Evolutionary conservation across 2,888 invertebrate genomes (phyloP).

Genomic region (Horisme vitalbata): DNA sequence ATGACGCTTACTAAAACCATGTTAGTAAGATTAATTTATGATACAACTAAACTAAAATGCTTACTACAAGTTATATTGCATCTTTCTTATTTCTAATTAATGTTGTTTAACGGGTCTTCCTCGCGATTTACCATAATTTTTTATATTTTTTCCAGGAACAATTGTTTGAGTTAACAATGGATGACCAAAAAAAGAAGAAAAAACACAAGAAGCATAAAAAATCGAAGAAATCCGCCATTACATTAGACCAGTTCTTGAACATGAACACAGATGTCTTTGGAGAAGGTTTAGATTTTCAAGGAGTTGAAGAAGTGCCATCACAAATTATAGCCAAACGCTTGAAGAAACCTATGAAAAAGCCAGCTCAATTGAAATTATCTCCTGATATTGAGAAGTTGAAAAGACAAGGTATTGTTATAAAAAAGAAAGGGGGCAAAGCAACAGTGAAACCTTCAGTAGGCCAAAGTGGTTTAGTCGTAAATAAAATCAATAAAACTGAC

Average conservation of each 20-base stretch:
- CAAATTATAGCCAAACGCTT: constrained; percentile 61
- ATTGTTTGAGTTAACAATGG: constrained; percentile 66
- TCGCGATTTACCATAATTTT: background rate
- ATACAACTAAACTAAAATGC: too few species aligned
- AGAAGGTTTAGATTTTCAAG: constrained; percentile 71
- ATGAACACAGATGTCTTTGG: constrained; percentile 80
- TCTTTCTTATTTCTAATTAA: too few species aligned
- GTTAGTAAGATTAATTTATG: too few species aligned
- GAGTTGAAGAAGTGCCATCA: constrained; percentile 74
- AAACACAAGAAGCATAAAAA: constrained; percentile 76
- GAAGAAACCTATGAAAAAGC: constrained; percentile 50
- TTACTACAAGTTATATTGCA: too few species aligned
- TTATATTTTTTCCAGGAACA: constrained; percentile 59
- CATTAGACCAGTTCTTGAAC: constrained; percentile 74
- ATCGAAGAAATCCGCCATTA: constrained; percentile 71
- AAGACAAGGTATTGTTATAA: constrained; percentile 68
- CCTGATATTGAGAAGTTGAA: constrained; percentile 67
- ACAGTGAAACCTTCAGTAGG: constrained; percentile 14
- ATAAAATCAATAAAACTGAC: constrained; percentile 14
- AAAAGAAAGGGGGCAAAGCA: constrained; percentile 48
- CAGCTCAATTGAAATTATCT: constrained; percentile 42
- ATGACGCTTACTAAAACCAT: too few species aligned
- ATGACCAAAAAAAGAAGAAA: constrained; percentile 53
- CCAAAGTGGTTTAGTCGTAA: background rate
- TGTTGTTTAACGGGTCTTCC: too few species aligned